phyloP scores from a whole-genome alignment of 2,113 vertebrate genomes.

The Rhizomys pruinosus region DNA sequence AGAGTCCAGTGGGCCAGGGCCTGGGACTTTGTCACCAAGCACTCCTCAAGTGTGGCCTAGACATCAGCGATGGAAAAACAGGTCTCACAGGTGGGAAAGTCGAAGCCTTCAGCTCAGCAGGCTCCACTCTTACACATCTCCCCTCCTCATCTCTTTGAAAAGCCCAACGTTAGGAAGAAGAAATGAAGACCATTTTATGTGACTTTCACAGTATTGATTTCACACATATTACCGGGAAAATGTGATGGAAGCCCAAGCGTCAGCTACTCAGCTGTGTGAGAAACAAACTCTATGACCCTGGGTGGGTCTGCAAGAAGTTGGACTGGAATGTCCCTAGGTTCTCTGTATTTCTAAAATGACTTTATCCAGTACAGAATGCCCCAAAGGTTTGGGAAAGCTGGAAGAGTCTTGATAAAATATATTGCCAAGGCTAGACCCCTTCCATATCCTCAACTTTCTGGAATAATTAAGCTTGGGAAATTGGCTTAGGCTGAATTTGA shows the following conservation, averaged over 20 bases:
- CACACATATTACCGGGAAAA: not conserved
- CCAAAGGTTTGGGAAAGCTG: not conserved
- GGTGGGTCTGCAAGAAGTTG: not conserved
- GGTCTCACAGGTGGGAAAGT: not conserved
- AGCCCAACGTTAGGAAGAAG: not conserved
- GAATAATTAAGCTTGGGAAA: not conserved
- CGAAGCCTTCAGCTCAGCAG: conserved; percentile 10
- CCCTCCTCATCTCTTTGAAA: conserved; percentile 21
- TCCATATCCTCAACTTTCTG: not conserved
- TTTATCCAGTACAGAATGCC: conserved; percentile 4
- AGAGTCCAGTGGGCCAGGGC: conserved; percentile 17
- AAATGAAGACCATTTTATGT: not conserved
- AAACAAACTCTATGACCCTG: not conserved
- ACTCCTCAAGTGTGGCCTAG: conserved; percentile 45
- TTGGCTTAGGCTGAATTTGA: not conserved
- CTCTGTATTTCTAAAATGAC: not conserved
- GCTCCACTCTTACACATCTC: not conserved
- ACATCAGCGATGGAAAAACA: conserved; percentile 48
- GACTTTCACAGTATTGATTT: not conserved
- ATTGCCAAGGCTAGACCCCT: not conserved
- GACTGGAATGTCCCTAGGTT: not conserved
- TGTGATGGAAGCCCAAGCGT: not conserved
- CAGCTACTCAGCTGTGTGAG: not conserved
- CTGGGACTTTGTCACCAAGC: conserved; percentile 26
- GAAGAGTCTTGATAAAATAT: not conserved